Base-by-base conservation (phyloP, 2,113 vertebrate species). In the Myodes glareolus region DNA sequence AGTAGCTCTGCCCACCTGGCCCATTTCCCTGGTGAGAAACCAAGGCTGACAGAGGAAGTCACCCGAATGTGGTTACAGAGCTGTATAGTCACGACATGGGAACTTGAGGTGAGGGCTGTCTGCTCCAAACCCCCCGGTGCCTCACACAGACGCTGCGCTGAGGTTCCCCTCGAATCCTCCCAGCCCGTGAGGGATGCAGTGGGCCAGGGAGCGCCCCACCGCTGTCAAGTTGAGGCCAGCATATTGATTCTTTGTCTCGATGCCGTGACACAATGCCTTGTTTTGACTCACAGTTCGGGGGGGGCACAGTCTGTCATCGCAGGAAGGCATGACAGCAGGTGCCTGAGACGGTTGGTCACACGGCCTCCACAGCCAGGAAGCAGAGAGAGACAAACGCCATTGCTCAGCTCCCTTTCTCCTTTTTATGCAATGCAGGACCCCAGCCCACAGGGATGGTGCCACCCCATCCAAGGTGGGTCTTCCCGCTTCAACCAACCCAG, bases 21-120 rank as follows among this genome's bases (percentile, higher is more conserved):
- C 89, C 63, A 29, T 73, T 88, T 77, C 19, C 29, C 27, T 70
- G n/a, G 65, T n/a, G 70, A 91, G 88, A 78, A 91, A 92, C 70
- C n/a, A 16, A 76, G 72, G 77, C 58, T 29, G 2, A 25, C 23
- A 33, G 55, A 73, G 3, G 33, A 7, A 14, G 58, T 31, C 7
- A 16, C 33, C 36, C 11, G 78, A 61, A 17, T 42, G 47, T 7
- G 63, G 85, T 67, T 89, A 90, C 52, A 80, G 72, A 73, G 55
- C 47, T 61, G 52, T 33, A 11, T 17, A 27, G 45, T 6, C 27
- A 4, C 5, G 11, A 36, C 36, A 0, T 3, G 2, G 12, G 52
- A 77, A 9, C 78, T 50, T 25, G 58, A 50, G 78, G 14, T 47
- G 25, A 81, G 84, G 50, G 45, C 42, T 55, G 29, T 67, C n/a